Evolutionary conservation across 1,140 invertebrate genomes (phyloP).

Genomic region (Pogonomyrmex barbatus): DNA sequence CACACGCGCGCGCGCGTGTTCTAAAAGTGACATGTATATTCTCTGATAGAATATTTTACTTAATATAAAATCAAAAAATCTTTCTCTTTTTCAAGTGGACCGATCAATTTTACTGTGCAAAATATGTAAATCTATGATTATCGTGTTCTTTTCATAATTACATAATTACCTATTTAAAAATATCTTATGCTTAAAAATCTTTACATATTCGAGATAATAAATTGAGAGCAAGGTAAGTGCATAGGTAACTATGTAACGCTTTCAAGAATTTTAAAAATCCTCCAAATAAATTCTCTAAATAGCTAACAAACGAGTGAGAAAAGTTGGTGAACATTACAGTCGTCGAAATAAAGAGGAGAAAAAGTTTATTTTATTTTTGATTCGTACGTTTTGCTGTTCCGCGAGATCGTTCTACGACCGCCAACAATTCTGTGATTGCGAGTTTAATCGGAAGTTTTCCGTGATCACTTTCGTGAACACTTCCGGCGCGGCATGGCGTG

Average conservation of each 20-base stretch:
- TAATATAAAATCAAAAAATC: background rate
- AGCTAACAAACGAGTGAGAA: conserved; percentile 7
- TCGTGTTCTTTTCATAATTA: background rate
- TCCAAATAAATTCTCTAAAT: conserved; percentile 3
- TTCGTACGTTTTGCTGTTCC: conserved; percentile 21
- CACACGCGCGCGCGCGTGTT: too few relatives aligned
- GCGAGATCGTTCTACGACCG: background rate
- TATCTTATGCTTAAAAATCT: background rate
- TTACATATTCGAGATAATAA: background rate
- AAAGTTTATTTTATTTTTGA: conserved; percentile 22
- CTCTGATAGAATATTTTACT: background rate
- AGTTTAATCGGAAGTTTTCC: conserved; percentile 45
- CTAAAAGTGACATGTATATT: background rate
- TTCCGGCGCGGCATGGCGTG: background rate
- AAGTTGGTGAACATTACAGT: conserved; percentile 10
- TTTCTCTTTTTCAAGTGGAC: background rate
- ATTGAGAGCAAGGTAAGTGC: background rate
- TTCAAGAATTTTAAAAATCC: background rate
- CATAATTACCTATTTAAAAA: background rate
- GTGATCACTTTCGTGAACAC: conserved; percentile 15
- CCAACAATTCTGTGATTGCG: conserved; percentile 29
- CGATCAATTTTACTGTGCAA: background rate
- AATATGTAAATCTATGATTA: background rate
- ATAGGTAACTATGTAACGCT: background rate
- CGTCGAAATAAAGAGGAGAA: background rate